Evolutionary conservation across 2,113 vertebrate genomes (phyloP), one percentile per base, ranked within the genome.

Genomic region (Ictalurus furcatus): DNA sequence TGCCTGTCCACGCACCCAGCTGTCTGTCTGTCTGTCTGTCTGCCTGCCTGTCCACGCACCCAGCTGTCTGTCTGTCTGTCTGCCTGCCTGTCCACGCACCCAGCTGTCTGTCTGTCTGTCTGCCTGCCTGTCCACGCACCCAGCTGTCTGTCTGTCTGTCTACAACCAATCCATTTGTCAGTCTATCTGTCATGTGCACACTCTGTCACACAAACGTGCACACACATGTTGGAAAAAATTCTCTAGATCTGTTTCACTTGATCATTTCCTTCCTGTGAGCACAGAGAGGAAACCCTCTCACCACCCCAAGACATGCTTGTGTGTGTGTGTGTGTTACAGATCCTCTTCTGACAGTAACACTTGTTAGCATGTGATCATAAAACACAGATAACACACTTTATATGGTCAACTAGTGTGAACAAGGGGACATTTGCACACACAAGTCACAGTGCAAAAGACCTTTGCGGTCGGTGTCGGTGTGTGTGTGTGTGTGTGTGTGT

Each of bases 31-130:
- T 17, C 16, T 12, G 11, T 1, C 25, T 69, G 12, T 16, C 67
- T 71, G 4, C 0, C 3, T 16, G 3, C 0, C 3, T 16, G 3
- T 17, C 14, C 2, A 13, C 17, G 3, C 56, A 17, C 17, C 4
- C 56, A 58, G 56, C 16, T 13, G 11, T 12, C 52, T 11, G 11
- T 9, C 52, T 8, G 8, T 1, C 9, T 12, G 52, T 54, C 52
- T 54, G 52, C 52, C 52, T 1, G 11, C 52, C 52, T 1, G 11
- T 13, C 58, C 58, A 59, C 4, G 8, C 48, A 48, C 8, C 61
- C 23, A 63, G 61, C 19, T 3, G n/a, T 1, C 28, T 34, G 12
- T 17, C 65, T 40, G 37, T 4, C 37, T 4, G 37, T 69, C 37
- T 4, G 3, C 11, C 71, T 74, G 5, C 8, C 44, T 4, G 17